Percentiles rank a stretch among this genome's conserved stretches.
Conservation (phyloP, 2,113 vertebrate species). For the Phylloscopus trochiloides region DNA sequence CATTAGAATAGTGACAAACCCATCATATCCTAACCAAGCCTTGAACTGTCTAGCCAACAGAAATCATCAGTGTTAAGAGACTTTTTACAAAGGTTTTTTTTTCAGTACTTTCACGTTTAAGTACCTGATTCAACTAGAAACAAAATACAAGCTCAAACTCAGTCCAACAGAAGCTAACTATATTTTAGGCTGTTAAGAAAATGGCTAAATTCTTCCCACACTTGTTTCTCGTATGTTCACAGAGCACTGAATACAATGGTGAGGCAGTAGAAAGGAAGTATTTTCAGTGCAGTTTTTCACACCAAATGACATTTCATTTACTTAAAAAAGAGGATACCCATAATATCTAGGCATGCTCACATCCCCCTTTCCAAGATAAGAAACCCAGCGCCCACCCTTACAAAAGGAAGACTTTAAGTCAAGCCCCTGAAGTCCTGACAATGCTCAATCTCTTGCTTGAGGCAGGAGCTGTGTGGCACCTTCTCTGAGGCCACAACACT, state of each 20-base stretch:
- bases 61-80: neutral
- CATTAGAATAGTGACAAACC: neutral
- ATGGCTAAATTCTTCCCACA: neutral
- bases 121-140: neutral
- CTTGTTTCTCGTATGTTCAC: neutral
- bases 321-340: accelerated
- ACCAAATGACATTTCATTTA: neutral
- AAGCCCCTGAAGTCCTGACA: neutral
- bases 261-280: neutral
- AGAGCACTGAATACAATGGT: neutral
- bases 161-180: neutral
- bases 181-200: neutral
- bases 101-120: neutral
- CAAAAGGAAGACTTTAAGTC: neutral
- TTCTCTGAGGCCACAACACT: neutral
- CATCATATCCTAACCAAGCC: neutral
- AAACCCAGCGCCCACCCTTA: neutral
- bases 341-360: neutral
- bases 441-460: neutral
- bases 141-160: neutral
- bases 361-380: neutral
- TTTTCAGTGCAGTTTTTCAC: neutral
- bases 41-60: neutral
- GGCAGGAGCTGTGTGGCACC: neutral
- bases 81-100: accelerated